Base-by-base conservation (phyloP, 2,888 invertebrate genomes). In the Drosophila siamana region DNA sequence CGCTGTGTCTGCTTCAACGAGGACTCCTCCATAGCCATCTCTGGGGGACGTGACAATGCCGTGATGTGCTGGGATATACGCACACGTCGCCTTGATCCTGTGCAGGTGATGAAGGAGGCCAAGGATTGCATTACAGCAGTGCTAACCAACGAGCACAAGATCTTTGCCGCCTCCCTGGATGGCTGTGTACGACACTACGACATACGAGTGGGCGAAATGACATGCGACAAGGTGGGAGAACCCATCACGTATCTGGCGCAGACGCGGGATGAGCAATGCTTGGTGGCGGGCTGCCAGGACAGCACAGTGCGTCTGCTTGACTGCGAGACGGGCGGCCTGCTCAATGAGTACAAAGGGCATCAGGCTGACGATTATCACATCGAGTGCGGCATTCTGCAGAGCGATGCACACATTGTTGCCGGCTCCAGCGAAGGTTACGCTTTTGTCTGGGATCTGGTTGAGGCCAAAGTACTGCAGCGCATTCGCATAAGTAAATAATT, bases 21-120 rank as follows among this genome's bases (percentile, higher is more conserved):
- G 92, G 98, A 99, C 90, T 98, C 98, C 0, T 95, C 97, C 1
- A 94, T 98, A 89, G 96, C 97, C 0, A 93, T 99, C 26, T 98
- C 99, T 2, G 99, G 98, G 0, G 97, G 98, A 9, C 94, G 97
- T 55, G 99, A 99, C 92, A 97, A 98, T 88, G 95, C 96, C 0
- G 96, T 98, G 0, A 96, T 96, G 93, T 95, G 96, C 80, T 99
- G 98, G 98, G 99, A 99, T 91, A 93, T 95, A 28, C 93, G 95
- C 73, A 94, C 95, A 0, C 93, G 94, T 56, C 94, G 94, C 54
- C 93, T 94, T 51, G 95, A 96, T 62, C 96, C 97, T 0, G 94
- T 97, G 26, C 97, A 97, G 93, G 93, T 94, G 24, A 93, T 99
- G 89, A 96, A 96, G 91, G 98, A 99, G 79, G 98, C 99, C 0